Percentiles rank a stretch among this genome's conserved stretches.
Evolutionary conservation across 2,113 vertebrate species (phyloP).

Genomic region (Pholis gunnellus): DNA sequence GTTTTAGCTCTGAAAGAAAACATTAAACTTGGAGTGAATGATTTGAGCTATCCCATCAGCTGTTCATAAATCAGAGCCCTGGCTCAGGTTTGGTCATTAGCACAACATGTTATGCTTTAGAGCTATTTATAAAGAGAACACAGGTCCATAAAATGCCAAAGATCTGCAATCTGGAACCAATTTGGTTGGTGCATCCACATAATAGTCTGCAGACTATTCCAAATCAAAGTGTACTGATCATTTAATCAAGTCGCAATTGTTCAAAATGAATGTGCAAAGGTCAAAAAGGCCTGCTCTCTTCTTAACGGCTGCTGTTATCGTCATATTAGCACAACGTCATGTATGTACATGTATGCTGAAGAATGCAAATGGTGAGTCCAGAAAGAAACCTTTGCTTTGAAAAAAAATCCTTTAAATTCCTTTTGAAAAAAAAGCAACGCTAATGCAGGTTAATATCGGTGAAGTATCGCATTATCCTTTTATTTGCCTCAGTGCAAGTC

Average conservation of each 20-base stretch:
- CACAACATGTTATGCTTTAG: conserved; percentile 35
- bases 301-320: not conserved
- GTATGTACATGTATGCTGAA: not conserved
- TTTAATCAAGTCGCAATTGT: conserved; percentile 12
- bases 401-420: too few relatives aligned
- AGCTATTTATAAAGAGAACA: conserved; percentile 40
- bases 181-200: conserved; percentile 12
- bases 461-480: not conserved
- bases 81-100: conserved; percentile 37
- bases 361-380: not conserved
- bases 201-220: conserved; percentile 13
- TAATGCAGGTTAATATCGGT: conserved; percentile 15
- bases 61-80: conserved; percentile 54
- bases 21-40: conserved; percentile 26
- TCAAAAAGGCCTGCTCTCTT: not conserved
- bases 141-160: conserved; percentile 7
- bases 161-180: conserved; percentile 33
- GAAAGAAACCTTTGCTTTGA: not conserved
- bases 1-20: conserved; percentile 23
- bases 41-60: conserved; percentile 10
- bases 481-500: conserved; percentile 26
- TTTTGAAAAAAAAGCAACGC: not conserved
- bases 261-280: conserved; percentile 7
- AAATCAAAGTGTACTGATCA: conserved; percentile 28
- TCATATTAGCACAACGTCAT: not conserved